phyloP scores from a whole-genome alignment of 2,113 vertebrate species.

The Hymenochirus boettgeri region DNA sequence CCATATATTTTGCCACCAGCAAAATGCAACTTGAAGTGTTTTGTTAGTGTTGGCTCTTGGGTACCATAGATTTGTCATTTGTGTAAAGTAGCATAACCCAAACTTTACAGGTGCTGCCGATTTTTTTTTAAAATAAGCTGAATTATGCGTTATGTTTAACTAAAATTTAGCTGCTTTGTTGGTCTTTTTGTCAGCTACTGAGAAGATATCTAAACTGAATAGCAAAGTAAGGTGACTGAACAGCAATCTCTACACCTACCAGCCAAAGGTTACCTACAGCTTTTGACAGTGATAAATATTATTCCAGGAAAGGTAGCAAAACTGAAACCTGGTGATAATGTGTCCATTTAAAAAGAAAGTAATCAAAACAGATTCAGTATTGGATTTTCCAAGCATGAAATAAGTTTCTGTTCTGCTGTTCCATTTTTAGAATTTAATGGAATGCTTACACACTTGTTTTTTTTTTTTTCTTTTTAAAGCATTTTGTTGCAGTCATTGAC shows the following conservation, averaged over 20 bases:
- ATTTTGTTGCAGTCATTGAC: no score
- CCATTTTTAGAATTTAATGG: slow-evolving; percentile 27
- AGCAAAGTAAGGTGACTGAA: slow-evolving; percentile 11
- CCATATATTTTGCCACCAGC: no score
- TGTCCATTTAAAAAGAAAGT: slow-evolving; percentile 36
- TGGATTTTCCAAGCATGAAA: slow-evolving; percentile 44
- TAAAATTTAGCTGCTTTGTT: no score
- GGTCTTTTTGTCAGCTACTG: slow-evolving; percentile 9
- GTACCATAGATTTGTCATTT: no score
- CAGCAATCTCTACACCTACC: slow-evolving; percentile 22
- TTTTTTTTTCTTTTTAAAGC: no score
- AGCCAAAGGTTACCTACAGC: slow-evolving; percentile 6
- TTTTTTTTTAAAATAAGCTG: no score
- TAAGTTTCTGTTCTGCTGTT: slow-evolving; percentile 32
- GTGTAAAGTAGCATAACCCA: no score
- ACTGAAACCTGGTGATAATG: slow-evolving; percentile 31
- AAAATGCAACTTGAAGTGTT: no score
- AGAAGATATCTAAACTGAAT: slow-evolving; percentile 5
- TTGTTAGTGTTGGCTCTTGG: no score
- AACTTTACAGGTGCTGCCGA: no score
- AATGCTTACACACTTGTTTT: no score
- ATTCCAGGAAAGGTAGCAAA: slow-evolving; percentile 12
- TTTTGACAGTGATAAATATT: slow-evolving; percentile 26
- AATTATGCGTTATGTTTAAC: no score
- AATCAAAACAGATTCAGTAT: slow-evolving; percentile 28